A percentile compares a stretch with the other conserved stretches of the same genome.
Conservation (phyloP, 2,888 invertebrate species). For the Brachypalpus laphriformis region DNA sequence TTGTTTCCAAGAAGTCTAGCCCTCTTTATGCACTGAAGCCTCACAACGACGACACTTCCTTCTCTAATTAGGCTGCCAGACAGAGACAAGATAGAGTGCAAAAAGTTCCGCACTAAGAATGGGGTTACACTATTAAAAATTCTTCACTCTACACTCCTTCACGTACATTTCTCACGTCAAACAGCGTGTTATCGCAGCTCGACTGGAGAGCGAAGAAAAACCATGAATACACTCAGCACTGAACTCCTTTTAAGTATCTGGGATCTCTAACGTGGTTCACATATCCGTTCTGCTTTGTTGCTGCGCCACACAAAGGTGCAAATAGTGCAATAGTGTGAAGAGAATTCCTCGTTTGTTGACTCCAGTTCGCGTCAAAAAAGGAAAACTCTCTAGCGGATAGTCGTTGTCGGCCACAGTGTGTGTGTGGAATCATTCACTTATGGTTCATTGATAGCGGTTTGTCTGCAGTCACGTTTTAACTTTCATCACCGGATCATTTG, state of each 20-base stretch:
- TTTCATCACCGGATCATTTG: constrained; percentile 65
- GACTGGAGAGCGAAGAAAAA: not conserved
- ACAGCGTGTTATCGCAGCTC: constrained; percentile 21
- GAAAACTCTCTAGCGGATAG: not conserved
- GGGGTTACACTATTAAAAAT: not conserved
- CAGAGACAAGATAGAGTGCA: constrained; percentile 28
- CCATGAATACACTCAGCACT: constrained; percentile 14
- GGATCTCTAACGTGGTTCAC: constrained; percentile 34
- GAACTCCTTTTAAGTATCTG: constrained; percentile 31
- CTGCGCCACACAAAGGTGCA: constrained; percentile 13
- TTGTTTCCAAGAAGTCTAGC: constrained; percentile 27
- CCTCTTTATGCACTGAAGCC: constrained; percentile 33
- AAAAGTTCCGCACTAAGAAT: not conserved
- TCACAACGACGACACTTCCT: constrained; percentile 59
- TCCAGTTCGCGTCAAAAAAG: constrained; percentile 38
- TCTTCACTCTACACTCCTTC: constrained; percentile 8
- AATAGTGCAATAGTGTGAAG: not conserved
- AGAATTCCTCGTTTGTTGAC: constrained; percentile 25
- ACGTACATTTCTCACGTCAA: constrained; percentile 13
- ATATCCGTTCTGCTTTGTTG: constrained; percentile 62
- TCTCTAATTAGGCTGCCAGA: constrained; percentile 47
- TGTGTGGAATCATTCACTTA: constrained; percentile 62
- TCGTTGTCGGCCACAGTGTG: constrained; percentile 18
- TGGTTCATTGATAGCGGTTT: constrained; percentile 64
- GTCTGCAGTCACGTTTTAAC: constrained; percentile 64